Evolutionary conservation across 2,797 vertebrate genomes (phyloP), one percentile per base, ranked within the genome.

Genomic region (Sebastes minor): DNA sequence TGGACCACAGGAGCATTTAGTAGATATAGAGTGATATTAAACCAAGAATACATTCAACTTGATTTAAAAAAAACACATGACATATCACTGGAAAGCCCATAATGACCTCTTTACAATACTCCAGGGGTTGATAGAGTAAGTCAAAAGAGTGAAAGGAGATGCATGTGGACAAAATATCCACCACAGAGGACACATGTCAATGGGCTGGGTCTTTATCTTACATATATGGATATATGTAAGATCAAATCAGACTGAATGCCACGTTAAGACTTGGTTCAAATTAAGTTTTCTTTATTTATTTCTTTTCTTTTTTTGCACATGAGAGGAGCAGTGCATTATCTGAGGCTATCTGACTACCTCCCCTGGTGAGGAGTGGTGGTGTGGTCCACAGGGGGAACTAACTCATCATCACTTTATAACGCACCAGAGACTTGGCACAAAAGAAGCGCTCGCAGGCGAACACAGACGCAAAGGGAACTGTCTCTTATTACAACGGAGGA

Each of bases 321-420:
- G 30, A 68, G 25, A 74, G 32, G 76, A 70, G 52, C 61, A 52
- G 32, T 42, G 25, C n/a, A 30, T 78, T 22, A 23, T 80, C 61
- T 53, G 46, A 67, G 69, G 66, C 72, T 84, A 82, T 75, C 80
- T 90, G 80, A 87, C 78, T 76, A 53, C 83, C 86, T 90, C 84
- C 89, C 89, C 84, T 78, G 77, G 73, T 74, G 83, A 62, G 78
- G 75, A 84, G 81, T 52, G 88, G 83, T 89, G 91, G 84, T 93
- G 92, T 84, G 82, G 81, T 93, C 92, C 86, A 81, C 77, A 30
- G 89, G 91, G 91, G 38, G 38, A 42, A 42, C 38, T 14, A 93
- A 80, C 90, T 92, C 91, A 92, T 93, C 91, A 88, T 93, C 91
- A 85, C 90, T 93, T 93, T 93, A 89, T 88, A 92, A 94, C 88